Base-by-base conservation (phyloP, 2,888 invertebrate species). In the Luffia ferchaultella region DNA sequence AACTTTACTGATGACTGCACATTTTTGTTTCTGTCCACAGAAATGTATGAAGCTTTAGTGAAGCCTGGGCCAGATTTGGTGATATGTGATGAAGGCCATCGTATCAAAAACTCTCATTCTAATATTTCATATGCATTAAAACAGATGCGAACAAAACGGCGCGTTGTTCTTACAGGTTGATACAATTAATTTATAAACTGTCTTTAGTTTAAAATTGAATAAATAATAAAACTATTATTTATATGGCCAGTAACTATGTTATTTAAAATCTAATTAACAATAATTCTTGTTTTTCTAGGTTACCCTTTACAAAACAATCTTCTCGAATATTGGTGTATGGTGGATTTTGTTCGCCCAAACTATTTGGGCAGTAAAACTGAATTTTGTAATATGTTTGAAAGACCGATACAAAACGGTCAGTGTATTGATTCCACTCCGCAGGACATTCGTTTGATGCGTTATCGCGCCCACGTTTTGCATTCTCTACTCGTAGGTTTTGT, bases 241-340 rank as follows among this genome's bases (percentile, higher is more conserved):
- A n/a, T n/a, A n/a, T n/a, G n/a, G n/a, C n/a, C n/a, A n/a, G n/a
- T n/a, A n/a, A n/a, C n/a, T n/a, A n/a, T n/a, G n/a, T n/a, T n/a
- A n/a, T n/a, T n/a, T n/a, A n/a, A n/a, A n/a, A n/a, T n/a, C n/a
- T n/a, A n/a, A n/a, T n/a, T n/a, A n/a, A n/a, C n/a, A n/a, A n/a
- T n/a, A n/a, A n/a, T n/a, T n/a, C n/a, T n/a, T n/a, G n/a, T n/a
- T n/a, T n/a, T 55, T 45, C 42, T 59, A 85, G 85, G 99, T 2
- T 98, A 98, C 79, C 99, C 99, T 0, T 84, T 99, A 12, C 99
- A 99, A 77, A 99, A 99, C 73, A 99, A 99, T 73, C 84, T 99
- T 16, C 80, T 96, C 51, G 97, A 96, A 68, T 97, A 97, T 71
- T 97, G 97, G 97, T 98, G 98, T 68, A 98, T 98, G 98, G 97